A percentile compares a stretch with the other conserved stretches of the same genome.
phyloP scores from a whole-genome alignment of 1,140 invertebrate species.

The Cheumatopsyche charites region DNA sequence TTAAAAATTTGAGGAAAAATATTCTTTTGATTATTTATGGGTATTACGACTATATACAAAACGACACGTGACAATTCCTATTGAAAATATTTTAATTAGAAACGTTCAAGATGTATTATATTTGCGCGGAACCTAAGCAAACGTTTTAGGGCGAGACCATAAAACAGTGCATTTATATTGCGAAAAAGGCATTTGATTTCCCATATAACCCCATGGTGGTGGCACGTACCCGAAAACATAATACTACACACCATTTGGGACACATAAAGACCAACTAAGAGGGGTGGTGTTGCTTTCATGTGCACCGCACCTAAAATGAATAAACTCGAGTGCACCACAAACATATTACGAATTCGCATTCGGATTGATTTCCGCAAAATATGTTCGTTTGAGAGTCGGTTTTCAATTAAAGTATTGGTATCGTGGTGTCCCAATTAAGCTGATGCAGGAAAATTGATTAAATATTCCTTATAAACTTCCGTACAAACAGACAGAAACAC shows the following conservation, averaged over 20 bases:
- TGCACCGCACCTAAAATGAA: slow-evolving; percentile 25
- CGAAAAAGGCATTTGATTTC: slow-evolving; percentile 43
- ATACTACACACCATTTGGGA: slow-evolving; percentile 42
- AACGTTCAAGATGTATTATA: neutral
- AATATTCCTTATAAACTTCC: no score
- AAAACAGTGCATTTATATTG: slow-evolving; percentile 40
- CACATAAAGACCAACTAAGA: slow-evolving; percentile 38
- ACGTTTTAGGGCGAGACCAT: slow-evolving; percentile 23
- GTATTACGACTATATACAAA: no score
- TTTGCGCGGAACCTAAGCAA: slow-evolving; percentile 4
- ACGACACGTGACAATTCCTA: no score
- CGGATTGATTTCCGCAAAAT: slow-evolving; percentile 2
- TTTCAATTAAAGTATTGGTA: no score
- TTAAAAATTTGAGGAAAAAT: no score
- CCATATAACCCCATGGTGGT: slow-evolving; percentile 23
- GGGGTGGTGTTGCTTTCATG: slow-evolving; percentile 42
- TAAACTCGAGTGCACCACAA: slow-evolving; percentile 31
- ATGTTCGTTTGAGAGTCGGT: no score
- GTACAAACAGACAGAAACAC: no score
- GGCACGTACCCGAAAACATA: slow-evolving; percentile 40
- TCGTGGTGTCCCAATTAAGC: no score
- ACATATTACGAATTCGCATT: slow-evolving; percentile 21
- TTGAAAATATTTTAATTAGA: slow-evolving; percentile 12
- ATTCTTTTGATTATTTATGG: no score
- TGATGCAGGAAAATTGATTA: no score